Evolutionary conservation across 2,797 vertebrate genomes (phyloP).

Genomic region (Lacerta viridis): DNA sequence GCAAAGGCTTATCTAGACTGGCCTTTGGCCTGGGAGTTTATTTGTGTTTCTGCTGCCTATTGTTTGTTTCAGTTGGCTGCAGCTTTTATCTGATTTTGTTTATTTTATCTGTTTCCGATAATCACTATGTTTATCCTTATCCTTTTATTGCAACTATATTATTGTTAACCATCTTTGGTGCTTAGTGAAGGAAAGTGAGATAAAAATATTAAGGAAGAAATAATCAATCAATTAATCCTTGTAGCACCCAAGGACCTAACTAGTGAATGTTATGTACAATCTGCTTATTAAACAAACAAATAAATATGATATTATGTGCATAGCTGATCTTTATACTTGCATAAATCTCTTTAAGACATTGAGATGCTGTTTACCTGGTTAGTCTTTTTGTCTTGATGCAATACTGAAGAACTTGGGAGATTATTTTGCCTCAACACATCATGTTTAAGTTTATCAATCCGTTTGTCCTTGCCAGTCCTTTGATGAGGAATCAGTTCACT

Average conservation of each 20-base stretch:
- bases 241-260: background rate
- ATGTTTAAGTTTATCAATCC: slow-evolving; percentile 65
- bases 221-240: background rate
- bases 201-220: background rate
- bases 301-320: background rate
- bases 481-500: slow-evolving; percentile 36
- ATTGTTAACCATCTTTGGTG: background rate
- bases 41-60: background rate
- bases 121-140: background rate
- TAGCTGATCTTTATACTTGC: background rate
- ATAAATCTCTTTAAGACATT: slow-evolving; percentile 12
- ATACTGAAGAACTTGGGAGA: slow-evolving; percentile 48
- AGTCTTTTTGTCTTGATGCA: slow-evolving; percentile 60
- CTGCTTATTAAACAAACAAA: background rate
- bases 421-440: slow-evolving; percentile 59
- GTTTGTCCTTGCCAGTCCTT: slow-evolving; percentile 52
- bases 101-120: background rate
- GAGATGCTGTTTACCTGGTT: slow-evolving; percentile 73
- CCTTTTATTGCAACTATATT: background rate
- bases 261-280: background rate
- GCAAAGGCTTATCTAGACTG: background rate
- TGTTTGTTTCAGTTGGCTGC: background rate
- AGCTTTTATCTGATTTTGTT: background rate
- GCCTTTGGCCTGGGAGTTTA: background rate
- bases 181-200: background rate